Conservation (phyloP, 2,797 vertebrate genomes). For the Spondyliosoma cantharus region DNA sequence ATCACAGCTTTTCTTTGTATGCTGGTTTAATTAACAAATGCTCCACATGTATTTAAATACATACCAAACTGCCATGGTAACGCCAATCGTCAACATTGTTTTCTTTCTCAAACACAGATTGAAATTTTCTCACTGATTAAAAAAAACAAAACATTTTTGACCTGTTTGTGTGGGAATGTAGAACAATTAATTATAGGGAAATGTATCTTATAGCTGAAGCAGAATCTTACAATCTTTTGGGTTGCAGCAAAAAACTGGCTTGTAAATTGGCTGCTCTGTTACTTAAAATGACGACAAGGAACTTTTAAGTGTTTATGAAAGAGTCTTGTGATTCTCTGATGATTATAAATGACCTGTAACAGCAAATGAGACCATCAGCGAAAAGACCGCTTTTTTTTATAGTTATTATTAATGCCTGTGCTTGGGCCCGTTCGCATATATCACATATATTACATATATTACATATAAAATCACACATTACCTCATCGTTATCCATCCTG, state of each 20-base stretch:
- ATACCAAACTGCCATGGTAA: conserved; percentile 12
- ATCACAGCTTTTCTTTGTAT: background rate
- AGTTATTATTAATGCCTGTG: too few relatives aligned
- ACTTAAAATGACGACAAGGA: too few relatives aligned
- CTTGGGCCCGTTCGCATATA: too few relatives aligned
- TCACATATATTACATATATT: too few relatives aligned
- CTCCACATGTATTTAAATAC: background rate
- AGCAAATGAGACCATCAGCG: too few relatives aligned
- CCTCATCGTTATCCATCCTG: too few relatives aligned
- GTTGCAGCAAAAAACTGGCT: conserved; percentile 1
- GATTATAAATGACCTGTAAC: too few relatives aligned
- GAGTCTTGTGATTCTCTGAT: too few relatives aligned
- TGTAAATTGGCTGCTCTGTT: background rate
- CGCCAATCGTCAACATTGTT: background rate
- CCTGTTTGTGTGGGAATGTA: background rate
- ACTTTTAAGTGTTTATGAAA: too few relatives aligned
- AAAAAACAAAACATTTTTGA: background rate
- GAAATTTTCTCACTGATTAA: background rate
- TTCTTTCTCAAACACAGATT: background rate
- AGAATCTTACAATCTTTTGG: background rate
- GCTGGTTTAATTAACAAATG: conserved; percentile 8
- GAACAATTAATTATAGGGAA: background rate
- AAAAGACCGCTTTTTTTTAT: too few relatives aligned
- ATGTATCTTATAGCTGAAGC: background rate
- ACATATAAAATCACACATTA: too few relatives aligned